These are phyloP conservation scores for Phocides pigmalion DNA, from an alignment of 1,140 invertebrate genomes.

Conservation along the genomic window DNA sequence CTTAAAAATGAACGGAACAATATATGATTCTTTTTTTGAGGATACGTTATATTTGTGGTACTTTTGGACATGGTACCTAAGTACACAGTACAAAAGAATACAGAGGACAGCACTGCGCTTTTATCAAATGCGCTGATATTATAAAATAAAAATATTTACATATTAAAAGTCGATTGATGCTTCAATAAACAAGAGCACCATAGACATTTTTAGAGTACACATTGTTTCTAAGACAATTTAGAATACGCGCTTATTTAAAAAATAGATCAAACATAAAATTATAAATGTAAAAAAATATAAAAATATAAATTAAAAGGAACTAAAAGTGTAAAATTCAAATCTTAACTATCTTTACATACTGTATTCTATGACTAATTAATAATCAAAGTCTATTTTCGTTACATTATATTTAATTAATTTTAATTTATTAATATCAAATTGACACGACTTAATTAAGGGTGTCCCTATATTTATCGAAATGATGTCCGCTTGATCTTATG, in stretches of 20 bases:
- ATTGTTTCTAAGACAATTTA: slow-evolving; percentile 10
- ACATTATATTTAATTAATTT: slow-evolving; percentile 7
- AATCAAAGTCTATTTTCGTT: slow-evolving; percentile 24
- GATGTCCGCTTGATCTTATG: no score
- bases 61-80: no score
- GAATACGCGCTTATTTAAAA: neutral
- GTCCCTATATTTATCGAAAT: slow-evolving; percentile 12
- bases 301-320: slow-evolving; percentile 26
- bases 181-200: no score
- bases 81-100: no score
- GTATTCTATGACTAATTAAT: slow-evolving; percentile 20
- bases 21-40: no score
- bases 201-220: no score
- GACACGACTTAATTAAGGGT: slow-evolving; percentile 38
- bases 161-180: no score
- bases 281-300: slow-evolving; percentile 12
- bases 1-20: no score
- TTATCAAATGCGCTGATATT: no score
- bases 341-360: neutral
- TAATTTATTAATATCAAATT: slow-evolving; percentile 41
- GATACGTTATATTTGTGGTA: no score
- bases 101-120: no score
- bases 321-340: slow-evolving; percentile 30
- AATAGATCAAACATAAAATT: neutral
- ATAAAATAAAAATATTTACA: no score